A percentile compares a stretch with the other conserved stretches of the same genome.
Conservation (phyloP, 2,797 vertebrate species). For the Steatocranus sp. region DNA sequence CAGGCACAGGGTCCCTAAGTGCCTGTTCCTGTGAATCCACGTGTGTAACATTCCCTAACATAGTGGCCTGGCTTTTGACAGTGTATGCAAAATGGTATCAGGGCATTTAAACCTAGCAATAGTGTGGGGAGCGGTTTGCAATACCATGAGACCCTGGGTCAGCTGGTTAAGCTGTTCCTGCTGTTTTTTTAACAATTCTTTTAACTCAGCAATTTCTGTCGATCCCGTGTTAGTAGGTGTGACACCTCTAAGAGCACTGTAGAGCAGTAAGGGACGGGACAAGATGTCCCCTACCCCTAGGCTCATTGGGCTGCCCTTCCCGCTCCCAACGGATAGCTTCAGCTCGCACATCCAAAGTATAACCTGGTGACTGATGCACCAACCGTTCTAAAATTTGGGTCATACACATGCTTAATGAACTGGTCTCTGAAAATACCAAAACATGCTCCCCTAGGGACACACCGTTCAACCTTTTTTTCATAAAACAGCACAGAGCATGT, state of each 20-base stretch:
- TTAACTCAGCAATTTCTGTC: neutral
- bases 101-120: neutral
- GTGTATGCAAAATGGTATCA: neutral
- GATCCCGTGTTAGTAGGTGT: neutral
- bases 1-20: neutral
- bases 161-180: neutral
- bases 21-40: neutral
- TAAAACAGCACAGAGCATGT: neutral
- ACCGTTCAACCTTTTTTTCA: neutral
- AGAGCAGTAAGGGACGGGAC: neutral
- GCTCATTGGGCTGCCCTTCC: neutral
- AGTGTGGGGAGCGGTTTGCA: neutral
- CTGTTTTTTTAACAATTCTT: neutral
- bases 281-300: neutral
- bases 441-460: neutral
- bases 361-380: neutral
- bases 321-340: accelerated
- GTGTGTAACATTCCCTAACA: neutral
- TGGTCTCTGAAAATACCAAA: neutral
- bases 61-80: neutral
- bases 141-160: neutral
- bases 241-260: neutral
- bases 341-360: neutral
- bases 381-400: neutral
- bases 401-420: neutral